Conservation (phyloP, 2,888 invertebrate species). For the Caenorhabditis sp. region DNA sequence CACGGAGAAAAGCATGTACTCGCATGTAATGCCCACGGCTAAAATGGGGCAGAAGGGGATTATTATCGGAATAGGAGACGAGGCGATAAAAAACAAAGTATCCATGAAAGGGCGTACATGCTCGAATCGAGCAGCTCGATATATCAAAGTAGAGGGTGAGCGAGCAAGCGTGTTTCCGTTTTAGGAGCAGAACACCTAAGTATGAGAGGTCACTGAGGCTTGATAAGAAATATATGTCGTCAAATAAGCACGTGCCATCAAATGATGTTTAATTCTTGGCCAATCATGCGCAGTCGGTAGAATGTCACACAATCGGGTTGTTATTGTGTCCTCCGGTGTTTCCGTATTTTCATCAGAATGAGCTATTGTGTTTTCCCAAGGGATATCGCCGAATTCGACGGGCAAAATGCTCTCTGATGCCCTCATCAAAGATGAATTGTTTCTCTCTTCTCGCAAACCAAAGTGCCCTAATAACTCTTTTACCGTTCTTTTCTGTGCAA, state of each 20-base stretch:
- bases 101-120: not conserved
- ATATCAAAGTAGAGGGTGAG: not conserved
- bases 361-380: not conserved
- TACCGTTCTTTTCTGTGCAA: no score
- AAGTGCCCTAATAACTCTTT: no score
- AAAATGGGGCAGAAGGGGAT: constrained; percentile 1
- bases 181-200: not conserved
- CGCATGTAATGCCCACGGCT: constrained; percentile 6
- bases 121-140: no score
- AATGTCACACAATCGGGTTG: constrained; percentile 10
- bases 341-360: not conserved
- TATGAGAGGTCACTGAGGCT: not conserved
- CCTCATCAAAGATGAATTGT: no score
- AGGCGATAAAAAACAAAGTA: constrained; percentile 22
- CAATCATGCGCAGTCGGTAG: constrained; percentile 5
- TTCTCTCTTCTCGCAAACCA: no score
- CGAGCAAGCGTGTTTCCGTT: not conserved
- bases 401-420: no score
- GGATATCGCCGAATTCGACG: not conserved
- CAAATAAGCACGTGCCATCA: constrained; percentile 6
- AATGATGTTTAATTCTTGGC: constrained; percentile 14
- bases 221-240: not conserved
- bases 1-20: constrained; percentile 2
- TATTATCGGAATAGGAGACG: constrained; percentile 1
- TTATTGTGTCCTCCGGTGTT: not conserved